Base-by-base conservation (phyloP, 1,140 invertebrate species). In the Micrasema longulum region DNA sequence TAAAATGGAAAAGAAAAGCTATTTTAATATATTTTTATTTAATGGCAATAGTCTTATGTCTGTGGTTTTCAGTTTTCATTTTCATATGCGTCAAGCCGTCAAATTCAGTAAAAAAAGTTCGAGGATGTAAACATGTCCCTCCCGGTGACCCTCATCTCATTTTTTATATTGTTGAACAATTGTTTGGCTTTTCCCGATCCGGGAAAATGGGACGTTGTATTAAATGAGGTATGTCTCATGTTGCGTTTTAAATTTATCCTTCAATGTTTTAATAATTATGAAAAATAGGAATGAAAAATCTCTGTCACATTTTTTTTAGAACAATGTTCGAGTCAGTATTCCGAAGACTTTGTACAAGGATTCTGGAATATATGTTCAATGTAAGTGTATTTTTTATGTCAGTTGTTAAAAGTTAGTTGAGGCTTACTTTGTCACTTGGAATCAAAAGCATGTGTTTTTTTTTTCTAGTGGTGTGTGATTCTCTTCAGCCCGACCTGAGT, bases 291-390 rank as follows among this genome's bases (percentile, higher is more conserved):
- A 22, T 26, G 22, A 64, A 47, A 23, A 63, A 45, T 26, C 41
- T n/a, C 31, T 72, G 67, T 72, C 69, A 38, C 35, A n/a, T 73
- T 64, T 22, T 66, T 75, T 76, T 20, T 68, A 77, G 64, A 76
- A 74, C 47, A 78, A 75, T 63, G 12, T 11, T 35, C 41, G 22
- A 31, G 53, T 83, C 26, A 77, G 74, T 67, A 69, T 82, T 38
- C 76, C 79, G 20, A 83, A 84, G 72, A 83, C 80, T 72, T 74
- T 84, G 52, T 84, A 76, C 72, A 80, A 80, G 74, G 79, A 76
- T 9, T 78, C 82, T 3, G 77, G 83, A 78, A 76, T 83, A 14
- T 83, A 78, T 69, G 79, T 84, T 16, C 74, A 78, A 78, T 70
- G 83, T 84, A 79, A 78, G 52, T 52, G 18, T 45, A 11, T 26